A percentile compares a stretch with the other conserved stretches of the same genome.
phyloP scores from a whole-genome alignment of 2,113 vertebrate species.

The Dipodomys ordii region DNA sequence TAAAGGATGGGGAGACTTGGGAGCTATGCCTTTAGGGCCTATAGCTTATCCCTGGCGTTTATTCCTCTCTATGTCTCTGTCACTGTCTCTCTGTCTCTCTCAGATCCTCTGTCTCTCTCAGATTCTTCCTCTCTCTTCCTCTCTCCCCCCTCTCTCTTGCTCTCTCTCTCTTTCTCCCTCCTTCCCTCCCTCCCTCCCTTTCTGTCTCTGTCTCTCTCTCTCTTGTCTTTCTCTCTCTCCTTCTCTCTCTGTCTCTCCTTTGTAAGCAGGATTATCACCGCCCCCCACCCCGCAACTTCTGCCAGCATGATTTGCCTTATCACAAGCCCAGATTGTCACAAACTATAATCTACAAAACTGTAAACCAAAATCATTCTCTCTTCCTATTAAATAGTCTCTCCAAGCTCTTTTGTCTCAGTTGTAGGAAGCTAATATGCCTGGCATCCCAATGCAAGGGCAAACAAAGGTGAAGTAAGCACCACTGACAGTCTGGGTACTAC shows the following conservation, averaged over 20 bases:
- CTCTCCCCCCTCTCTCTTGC: too few relatives aligned
- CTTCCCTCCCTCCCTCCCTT: too few relatives aligned
- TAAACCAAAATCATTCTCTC: background rate
- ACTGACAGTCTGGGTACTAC: background rate
- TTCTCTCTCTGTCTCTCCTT: too few relatives aligned
- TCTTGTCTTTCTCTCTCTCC: too few relatives aligned
- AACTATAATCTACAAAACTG: background rate
- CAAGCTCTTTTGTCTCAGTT: background rate
- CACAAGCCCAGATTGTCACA: too few relatives aligned
- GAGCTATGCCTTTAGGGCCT: background rate
- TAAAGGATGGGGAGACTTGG: background rate
- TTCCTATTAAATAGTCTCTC: background rate
- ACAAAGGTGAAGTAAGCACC: background rate
- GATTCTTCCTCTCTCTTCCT: too few relatives aligned
- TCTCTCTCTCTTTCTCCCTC: background rate
- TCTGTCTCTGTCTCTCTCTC: background rate
- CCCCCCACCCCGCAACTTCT: too few relatives aligned
- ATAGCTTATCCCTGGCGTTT: too few relatives aligned
- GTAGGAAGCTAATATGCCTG: background rate
- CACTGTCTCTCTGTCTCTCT: too few relatives aligned
- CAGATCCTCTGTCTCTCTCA: too few relatives aligned
- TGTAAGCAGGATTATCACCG: too few relatives aligned
- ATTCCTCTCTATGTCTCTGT: background rate
- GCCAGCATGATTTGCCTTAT: background rate
- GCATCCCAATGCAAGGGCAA: background rate